Evolutionary conservation across 2,888 invertebrate genomes (phyloP).

Genomic region (Orthonychiurus folsomi): DNA sequence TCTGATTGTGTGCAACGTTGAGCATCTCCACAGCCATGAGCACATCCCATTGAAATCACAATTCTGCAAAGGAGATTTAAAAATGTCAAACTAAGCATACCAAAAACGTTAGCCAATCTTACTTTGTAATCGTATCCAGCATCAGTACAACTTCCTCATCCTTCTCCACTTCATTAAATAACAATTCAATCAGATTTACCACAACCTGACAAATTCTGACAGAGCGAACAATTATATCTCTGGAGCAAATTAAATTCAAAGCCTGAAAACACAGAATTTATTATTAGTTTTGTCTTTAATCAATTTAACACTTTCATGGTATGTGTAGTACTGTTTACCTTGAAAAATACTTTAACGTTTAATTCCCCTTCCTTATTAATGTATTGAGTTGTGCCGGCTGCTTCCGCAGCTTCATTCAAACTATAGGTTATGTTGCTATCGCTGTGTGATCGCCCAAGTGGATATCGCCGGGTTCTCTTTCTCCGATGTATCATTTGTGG

Average conservation of each 20-base stretch:
- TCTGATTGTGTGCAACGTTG: slow-evolving; percentile 78
- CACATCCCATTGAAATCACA: slow-evolving; percentile 83
- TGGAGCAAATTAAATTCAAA: slow-evolving; percentile 72
- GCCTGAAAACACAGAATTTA: slow-evolving; percentile 52
- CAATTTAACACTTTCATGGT: neutral
- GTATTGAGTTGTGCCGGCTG: slow-evolving; percentile 78
- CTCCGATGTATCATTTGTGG: slow-evolving; percentile 47
- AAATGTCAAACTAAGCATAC: slow-evolving; percentile 10
- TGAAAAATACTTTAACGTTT: slow-evolving; percentile 76
- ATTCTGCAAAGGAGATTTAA: slow-evolving; percentile 52
- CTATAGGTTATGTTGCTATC: slow-evolving; percentile 85
- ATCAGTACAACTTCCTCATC: slow-evolving; percentile 37
- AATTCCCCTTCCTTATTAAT: slow-evolving; percentile 93
- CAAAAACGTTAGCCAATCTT: neutral
- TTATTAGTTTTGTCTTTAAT: neutral
- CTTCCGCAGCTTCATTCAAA: slow-evolving; percentile 76
- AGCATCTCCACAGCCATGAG: slow-evolving; percentile 82
- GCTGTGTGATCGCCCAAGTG: slow-evolving; percentile 74
- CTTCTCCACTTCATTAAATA: slow-evolving; percentile 57
- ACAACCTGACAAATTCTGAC: slow-evolving; percentile 85
- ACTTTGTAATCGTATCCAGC: slow-evolving; percentile 38
- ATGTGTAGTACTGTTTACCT: slow-evolving; percentile 48
- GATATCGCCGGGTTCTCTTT: slow-evolving; percentile 50
- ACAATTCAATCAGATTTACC: slow-evolving; percentile 78
- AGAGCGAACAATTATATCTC: slow-evolving; percentile 74